Conservation (phyloP, 2,888 invertebrate genomes). For the Resseliella maxima region DNA sequence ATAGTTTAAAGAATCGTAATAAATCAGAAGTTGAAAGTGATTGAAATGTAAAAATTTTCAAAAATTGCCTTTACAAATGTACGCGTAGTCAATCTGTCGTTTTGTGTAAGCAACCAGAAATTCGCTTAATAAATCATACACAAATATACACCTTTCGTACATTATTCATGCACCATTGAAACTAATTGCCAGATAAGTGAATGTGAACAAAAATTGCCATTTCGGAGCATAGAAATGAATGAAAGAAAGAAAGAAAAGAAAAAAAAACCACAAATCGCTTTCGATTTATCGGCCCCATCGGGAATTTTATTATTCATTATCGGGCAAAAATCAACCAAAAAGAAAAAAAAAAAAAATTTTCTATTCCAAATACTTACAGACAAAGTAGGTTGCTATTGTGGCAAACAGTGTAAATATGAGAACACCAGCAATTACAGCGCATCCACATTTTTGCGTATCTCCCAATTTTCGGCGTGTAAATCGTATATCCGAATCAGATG, state of each 20-base stretch:
- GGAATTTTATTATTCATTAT: background rate
- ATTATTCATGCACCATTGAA: background rate
- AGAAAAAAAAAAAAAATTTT: background rate
- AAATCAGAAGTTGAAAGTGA: slow-evolving; percentile 48
- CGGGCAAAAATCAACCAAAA: background rate
- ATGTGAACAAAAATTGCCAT: background rate
- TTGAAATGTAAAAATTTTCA: slow-evolving; percentile 10
- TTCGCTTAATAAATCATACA: background rate
- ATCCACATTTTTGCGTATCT: slow-evolving; percentile 87
- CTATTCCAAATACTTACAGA: slow-evolving; percentile 69
- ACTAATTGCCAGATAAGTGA: background rate
- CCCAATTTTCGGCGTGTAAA: slow-evolving; percentile 87
- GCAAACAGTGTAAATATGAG: slow-evolving; percentile 82
- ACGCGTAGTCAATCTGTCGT: background rate
- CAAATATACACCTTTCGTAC: background rate
- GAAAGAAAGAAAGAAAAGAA: background rate
- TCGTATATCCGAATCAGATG: slow-evolving; percentile 89
- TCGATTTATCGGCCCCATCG: background rate
- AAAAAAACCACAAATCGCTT: background rate
- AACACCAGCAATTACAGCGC: slow-evolving; percentile 86
- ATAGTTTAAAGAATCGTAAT: background rate
- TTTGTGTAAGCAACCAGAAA: background rate
- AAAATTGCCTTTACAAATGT: background rate
- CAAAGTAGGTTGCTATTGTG: slow-evolving; percentile 74
- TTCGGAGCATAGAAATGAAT: background rate